These are phyloP conservation scores for Mesorhabditis belari DNA, from an alignment of 2,888 invertebrate species.

Conservation along the genomic window DNA sequence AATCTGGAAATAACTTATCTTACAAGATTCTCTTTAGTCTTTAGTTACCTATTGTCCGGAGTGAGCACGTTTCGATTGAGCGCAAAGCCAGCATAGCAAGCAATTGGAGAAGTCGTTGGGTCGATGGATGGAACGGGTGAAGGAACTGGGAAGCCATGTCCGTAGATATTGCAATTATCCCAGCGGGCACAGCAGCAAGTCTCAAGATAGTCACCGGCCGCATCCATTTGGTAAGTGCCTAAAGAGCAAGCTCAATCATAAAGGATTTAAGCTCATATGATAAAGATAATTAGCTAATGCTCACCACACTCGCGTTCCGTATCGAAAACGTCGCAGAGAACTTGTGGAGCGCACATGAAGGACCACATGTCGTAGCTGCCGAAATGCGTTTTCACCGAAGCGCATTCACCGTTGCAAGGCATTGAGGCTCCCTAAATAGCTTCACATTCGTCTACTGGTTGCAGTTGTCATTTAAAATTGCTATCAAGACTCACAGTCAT, in stretches of 20 bases:
- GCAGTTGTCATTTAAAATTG: too few relatives aligned
- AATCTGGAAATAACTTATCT: conserved; percentile 8
- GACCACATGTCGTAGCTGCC: conserved; percentile 11
- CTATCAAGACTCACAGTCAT: neutral
- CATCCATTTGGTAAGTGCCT: neutral
- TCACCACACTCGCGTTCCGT: neutral
- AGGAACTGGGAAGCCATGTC: conserved; percentile 8
- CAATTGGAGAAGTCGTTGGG: conserved; percentile 20
- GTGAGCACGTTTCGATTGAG: conserved; percentile 8
- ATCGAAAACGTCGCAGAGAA: conserved; percentile 10
- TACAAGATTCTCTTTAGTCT: too few relatives aligned
- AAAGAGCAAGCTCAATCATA: too few relatives aligned
- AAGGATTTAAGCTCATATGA: neutral
- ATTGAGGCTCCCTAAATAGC: conserved; percentile 15
- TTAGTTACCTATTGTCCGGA: conserved; percentile 10
- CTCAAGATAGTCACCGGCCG: neutral
- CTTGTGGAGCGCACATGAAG: conserved; percentile 25
- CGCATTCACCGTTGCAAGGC: conserved; percentile 25
- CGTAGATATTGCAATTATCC: conserved; percentile 17
- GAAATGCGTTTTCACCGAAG: conserved; percentile 11
- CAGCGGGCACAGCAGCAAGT: conserved; percentile 20
- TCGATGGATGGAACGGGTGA: conserved; percentile 11
- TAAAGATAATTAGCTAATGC: neutral
- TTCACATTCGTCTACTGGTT: neutral
- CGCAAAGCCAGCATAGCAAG: conserved; percentile 26